These are phyloP conservation scores for Aphelenchoides besseyi DNA, from an alignment of 1,140 invertebrate species.

Conservation along the genomic window DNA sequence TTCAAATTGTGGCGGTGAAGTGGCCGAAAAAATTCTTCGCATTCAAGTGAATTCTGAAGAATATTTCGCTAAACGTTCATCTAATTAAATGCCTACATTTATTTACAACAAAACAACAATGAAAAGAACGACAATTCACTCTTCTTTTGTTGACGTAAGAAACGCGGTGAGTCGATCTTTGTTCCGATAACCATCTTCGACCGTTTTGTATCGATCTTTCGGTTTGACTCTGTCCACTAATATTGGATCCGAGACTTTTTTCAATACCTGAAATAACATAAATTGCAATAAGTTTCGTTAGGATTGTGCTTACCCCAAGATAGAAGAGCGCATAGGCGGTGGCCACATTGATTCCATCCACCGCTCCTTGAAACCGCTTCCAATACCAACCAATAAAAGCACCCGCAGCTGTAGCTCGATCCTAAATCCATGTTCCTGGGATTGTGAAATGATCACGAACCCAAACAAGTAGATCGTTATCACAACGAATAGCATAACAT, in stretches of 20 bases:
- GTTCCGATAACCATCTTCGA: neutral
- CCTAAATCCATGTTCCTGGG: constrained; percentile 26
- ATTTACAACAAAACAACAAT: neutral
- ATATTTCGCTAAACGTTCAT: too few species aligned
- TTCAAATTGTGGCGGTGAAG: too few species aligned
- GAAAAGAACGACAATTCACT: neutral
- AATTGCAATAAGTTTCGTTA: neutral
- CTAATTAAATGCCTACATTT: neutral
- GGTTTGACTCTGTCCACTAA: constrained; percentile 37
- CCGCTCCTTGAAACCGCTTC: constrained; percentile 57
- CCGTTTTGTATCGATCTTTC: neutral
- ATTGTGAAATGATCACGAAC: neutral
- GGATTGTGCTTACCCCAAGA: constrained; percentile 27
- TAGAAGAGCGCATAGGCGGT: constrained; percentile 45
- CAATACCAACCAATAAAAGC: constrained; percentile 59
- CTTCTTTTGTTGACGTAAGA: neutral
- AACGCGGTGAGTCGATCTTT: neutral
- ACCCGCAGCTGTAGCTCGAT: constrained; percentile 37
- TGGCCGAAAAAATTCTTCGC: too few species aligned
- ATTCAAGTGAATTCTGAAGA: too few species aligned
- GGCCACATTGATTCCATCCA: constrained; percentile 56
- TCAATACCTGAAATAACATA: constrained; percentile 37
- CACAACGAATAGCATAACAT: constrained; percentile 50
- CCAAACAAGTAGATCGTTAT: constrained; percentile 33
- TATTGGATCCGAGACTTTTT: constrained; percentile 30